phyloP scores from a whole-genome alignment of 2,797 vertebrate genomes.

The Rhinichthys osculus region DNA sequence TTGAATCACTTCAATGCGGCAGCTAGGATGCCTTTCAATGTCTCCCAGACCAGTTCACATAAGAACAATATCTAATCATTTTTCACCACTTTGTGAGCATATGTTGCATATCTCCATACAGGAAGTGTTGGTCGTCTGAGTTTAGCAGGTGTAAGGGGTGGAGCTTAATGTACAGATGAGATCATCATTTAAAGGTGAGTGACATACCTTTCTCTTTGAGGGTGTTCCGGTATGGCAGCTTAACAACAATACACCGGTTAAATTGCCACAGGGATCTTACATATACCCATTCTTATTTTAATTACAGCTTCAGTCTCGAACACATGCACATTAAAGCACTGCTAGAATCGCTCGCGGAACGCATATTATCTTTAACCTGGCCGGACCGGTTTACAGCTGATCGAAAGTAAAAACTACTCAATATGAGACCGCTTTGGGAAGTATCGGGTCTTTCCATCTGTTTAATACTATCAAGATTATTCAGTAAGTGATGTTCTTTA shows the following conservation, averaged over 20 bases:
- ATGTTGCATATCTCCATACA: no score
- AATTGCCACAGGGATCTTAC: background rate
- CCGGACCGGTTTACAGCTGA: background rate
- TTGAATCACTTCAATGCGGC: no score
- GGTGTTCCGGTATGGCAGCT: background rate
- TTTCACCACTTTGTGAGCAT: no score
- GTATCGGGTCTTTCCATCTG: background rate
- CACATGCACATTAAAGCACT: background rate
- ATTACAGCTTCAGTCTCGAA: background rate
- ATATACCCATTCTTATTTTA: background rate
- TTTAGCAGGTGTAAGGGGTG: background rate
- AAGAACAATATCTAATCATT: no score
- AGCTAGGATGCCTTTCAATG: no score
- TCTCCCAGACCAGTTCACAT: no score
- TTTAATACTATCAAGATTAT: background rate
- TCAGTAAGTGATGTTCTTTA: constrained; percentile 3
- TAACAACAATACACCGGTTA: no score
- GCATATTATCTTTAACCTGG: no score
- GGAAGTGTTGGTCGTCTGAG: background rate
- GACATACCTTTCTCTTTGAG: background rate
- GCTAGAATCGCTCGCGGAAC: no score
- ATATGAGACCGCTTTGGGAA: background rate
- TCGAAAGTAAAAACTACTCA: background rate
- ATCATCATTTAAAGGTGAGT: no score
- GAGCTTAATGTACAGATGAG: background rate